Evolutionary conservation across 2,113 vertebrate genomes (phyloP), one percentile per base, ranked within the genome.

Genomic region (Callithrix jacchus): DNA sequence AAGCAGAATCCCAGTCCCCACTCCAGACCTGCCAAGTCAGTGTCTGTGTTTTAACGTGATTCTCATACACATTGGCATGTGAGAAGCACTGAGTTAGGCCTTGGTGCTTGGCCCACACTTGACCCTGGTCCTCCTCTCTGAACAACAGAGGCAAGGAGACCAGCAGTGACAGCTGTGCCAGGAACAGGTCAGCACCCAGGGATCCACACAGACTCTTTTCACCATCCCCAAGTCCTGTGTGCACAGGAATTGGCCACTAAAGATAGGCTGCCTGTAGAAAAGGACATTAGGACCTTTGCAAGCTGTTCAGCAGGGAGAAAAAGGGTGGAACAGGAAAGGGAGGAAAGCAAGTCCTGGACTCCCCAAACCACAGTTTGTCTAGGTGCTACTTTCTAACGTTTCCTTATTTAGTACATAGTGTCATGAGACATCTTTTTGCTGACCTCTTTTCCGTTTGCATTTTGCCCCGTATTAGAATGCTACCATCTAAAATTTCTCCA

Each of bases 321-420:
- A 52, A 68, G 97, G 97, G 95, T 18, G 97, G 94, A 13, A 94
- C 96, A 97, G 98, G 97, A 97, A 97, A 96, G 82, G 94, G 89
- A 94, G 83, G 93, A 96, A 96, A 83, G 47, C 37, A 27, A 88
- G 92, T 95, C 47, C 73, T 91, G 88, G 52, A 89, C 40, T 97
- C 71, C 92, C 32, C 52, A 96, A 93, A 89, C 95, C 96, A 89
- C 96, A 96, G 76, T 80, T 79, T 20, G 73, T 94, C 61, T 93
- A 97, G 97, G 95, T 96, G 86, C 97, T 95, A 45, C 93, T 70
- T 79, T 76, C n/a, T 68, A 16, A 32, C 66, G 35, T 35, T 13
- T 56, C 76, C 32, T 45, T 71, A 52, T 92, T 97, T 89, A 96
- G 92, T 81, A 40, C 73, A 37, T 2, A 92, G 82, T 56, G 89